phyloP scores from a whole-genome alignment of 2,113 vertebrate species.

The Chascanopsetta lugubris region DNA sequence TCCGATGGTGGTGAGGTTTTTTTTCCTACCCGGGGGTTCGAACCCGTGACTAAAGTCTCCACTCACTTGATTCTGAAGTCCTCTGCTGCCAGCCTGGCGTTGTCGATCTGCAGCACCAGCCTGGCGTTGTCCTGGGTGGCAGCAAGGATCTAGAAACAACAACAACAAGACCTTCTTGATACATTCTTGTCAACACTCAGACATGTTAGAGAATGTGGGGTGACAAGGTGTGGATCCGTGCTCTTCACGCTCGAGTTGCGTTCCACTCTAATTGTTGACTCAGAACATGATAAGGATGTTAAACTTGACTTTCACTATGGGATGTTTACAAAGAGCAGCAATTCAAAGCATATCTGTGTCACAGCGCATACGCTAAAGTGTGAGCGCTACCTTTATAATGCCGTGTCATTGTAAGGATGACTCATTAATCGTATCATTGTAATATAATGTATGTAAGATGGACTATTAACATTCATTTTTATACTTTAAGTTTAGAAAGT shows the following conservation, averaged over 20 bases:
- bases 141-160: constrained; percentile 72
- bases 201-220: background rate
- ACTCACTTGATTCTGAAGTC: constrained; percentile 90
- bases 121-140: constrained; percentile 80
- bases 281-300: background rate
- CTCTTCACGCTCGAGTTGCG: background rate
- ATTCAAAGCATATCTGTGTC: background rate
- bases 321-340: background rate
- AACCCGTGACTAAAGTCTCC: background rate
- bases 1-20: too few species aligned
- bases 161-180: too few species aligned
- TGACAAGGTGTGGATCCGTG: background rate
- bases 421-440: too few species aligned
- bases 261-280: background rate
- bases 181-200: too few species aligned
- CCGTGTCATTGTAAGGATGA: too few species aligned
- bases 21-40: too few species aligned
- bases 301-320: background rate
- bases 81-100: constrained; percentile 86
- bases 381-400: too few species aligned
- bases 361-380: background rate
- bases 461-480: too few species aligned
- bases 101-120: constrained; percentile 84
- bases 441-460: too few species aligned
- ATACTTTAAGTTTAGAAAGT: too few species aligned